Base-by-base conservation (phyloP, 2,797 vertebrate species). In the Petrocephalus schoutedeni region DNA sequence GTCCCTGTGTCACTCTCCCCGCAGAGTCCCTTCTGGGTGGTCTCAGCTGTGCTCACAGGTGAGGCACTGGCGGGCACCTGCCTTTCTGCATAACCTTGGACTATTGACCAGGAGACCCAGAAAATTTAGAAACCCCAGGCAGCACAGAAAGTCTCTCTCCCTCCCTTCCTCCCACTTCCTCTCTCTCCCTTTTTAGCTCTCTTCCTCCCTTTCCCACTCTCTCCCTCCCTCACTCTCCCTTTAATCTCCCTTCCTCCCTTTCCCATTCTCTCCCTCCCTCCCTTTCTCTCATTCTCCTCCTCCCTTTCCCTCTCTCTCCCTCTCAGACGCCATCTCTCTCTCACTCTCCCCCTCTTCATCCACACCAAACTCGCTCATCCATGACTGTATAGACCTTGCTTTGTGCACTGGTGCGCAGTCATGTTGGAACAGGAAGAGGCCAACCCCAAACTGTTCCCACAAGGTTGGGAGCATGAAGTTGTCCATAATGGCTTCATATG, bases 231-330 rank as follows among this genome's bases (percentile, higher is more conserved):
- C 2, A 71, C 23, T 87, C 89, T 86, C 57, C 77, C 28, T 86
- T 10, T 57, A 80, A 56, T 12, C 5, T 58, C 45, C 41, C 67
- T 53, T 21, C 36, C 67, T 36, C 67, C 36, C 87, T 51, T 54
- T 56, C 82, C 87, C 85, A 86, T 45, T 77, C 84, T 87, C 86
- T 87, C 88, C n/a, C 21, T 74, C 54, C 90, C 87, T 89, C 53
- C 45, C 64, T 36, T 23, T 59, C 21, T 61, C 7, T 3, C 59
- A 1, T 7, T 23, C 59, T 64, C 59, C 12, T 12, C 10, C 23
- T 28, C 59, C 9, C 59, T 28, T 4, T 64, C 21, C 9, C 59
- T 28, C 59, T 64, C 59, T 12, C 23, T 28, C 61, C 9, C 61
- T 64, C 23, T 54, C 10, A 12, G 41, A 45, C 4, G 41, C 41